Conservation (phyloP, 2,888 invertebrate species). For the Aricia artaxerxes region DNA sequence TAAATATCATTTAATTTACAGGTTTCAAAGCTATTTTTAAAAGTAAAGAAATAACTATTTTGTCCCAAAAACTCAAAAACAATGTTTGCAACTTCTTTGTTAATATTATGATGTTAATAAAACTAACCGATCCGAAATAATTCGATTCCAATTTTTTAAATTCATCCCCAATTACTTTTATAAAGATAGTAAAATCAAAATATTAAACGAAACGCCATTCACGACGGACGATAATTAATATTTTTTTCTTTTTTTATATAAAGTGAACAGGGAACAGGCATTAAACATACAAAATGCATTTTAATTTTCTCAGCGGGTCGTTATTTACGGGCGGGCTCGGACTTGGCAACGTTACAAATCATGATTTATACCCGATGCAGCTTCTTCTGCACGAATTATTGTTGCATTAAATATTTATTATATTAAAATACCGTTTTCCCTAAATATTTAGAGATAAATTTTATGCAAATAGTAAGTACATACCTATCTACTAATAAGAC, state of each 20-base stretch:
- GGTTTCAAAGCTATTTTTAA: too few relatives aligned
- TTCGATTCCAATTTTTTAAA: not conserved
- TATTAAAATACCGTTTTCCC: not conserved
- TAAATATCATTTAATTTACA: too few relatives aligned
- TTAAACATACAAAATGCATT: conserved; percentile 45
- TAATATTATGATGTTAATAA: too few relatives aligned
- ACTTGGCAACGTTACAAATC: conserved; percentile 44
- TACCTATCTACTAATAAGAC: not conserved
- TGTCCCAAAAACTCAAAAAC: too few relatives aligned
- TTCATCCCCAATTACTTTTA: too few relatives aligned
- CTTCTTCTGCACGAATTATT: conserved; percentile 29
- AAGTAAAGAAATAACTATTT: too few relatives aligned
- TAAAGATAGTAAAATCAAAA: not conserved
- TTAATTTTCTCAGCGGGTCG: conserved; percentile 46
- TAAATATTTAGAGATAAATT: not conserved
- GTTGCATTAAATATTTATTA: conserved; percentile 25
- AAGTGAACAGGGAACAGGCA: conserved; percentile 37
- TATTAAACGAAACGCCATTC: not conserved
- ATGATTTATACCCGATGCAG: conserved; percentile 40
- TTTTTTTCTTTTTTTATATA: conserved; percentile 32
- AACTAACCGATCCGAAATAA: not conserved
- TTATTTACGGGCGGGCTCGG: conserved; percentile 43
- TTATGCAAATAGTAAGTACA: not conserved
- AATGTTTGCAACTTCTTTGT: too few relatives aligned
- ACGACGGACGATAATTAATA: not conserved